A percentile compares a stretch with the other conserved stretches of the same genome.
Evolutionary conservation across 92 coral and sea anemone species (phyloP).

Genomic region (Palythoa caribaeorum): DNA sequence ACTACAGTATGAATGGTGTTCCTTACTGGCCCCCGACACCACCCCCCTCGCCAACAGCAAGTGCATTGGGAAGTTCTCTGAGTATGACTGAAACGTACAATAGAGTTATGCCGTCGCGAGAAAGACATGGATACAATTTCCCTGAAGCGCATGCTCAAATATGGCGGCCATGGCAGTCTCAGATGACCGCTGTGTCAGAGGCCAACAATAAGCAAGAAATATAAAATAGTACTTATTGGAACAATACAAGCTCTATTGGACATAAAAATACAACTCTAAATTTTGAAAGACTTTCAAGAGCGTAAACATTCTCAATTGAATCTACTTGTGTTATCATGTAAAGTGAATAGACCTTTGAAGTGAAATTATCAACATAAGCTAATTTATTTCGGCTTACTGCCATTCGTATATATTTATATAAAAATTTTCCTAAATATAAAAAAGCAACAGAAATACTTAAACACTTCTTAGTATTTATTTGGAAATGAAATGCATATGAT

Average conservation of each 20-base stretch:
- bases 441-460: too few relatives aligned
- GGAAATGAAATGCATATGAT: not conserved
- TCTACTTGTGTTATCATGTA: not conserved
- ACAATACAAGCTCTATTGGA: conserved; percentile 18
- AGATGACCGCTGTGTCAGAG: conserved; percentile 2
- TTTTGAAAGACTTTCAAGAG: not conserved
- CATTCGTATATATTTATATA: too few relatives aligned
- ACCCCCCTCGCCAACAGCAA: conserved; percentile 42
- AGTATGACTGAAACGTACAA: not conserved
- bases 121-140: conserved; percentile 2
- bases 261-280: not conserved
- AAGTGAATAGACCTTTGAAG: not conserved
- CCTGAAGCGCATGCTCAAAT: conserved; percentile 6
- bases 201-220: conserved; percentile 8
- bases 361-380: not conserved
- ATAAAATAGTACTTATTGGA: conserved; percentile 40
- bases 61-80: conserved; percentile 5
- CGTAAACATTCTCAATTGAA: not conserved
- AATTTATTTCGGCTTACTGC: too few relatives aligned
- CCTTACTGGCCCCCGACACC: conserved; percentile 50
- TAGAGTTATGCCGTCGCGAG: conserved; percentile 1
- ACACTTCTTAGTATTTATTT: not conserved
- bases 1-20: conserved; percentile 12
- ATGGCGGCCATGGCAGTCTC: conserved; percentile 42
- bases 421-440: too few relatives aligned